Conservation (phyloP, 1,140 invertebrate genomes). For the Zaprionus inermis region DNA sequence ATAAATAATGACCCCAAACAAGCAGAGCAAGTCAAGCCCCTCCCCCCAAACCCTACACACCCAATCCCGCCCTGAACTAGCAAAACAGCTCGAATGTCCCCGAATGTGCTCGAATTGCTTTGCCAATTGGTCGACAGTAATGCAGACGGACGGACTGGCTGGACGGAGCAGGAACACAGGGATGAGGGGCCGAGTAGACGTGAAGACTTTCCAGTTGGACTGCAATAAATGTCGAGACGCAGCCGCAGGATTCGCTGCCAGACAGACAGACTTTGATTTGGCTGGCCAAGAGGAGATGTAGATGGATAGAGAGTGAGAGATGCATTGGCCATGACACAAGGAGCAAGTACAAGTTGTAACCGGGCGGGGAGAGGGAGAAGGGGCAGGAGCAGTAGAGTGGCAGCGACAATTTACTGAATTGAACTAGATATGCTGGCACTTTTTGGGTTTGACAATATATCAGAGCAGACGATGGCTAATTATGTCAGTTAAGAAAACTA, state of each 20-base stretch:
- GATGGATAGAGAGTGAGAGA: background rate
- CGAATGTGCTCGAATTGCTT: slow-evolving; percentile 17
- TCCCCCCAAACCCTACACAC: background rate
- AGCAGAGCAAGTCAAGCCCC: background rate
- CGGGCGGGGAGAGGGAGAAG: background rate
- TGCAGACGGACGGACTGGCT: slow-evolving; percentile 23
- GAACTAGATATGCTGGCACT: slow-evolving; percentile 3
- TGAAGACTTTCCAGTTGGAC: slow-evolving; percentile 2
- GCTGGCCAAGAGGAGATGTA: background rate
- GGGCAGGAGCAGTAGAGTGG: background rate
- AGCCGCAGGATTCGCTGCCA: slow-evolving; percentile 5
- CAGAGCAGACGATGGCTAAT: slow-evolving; percentile 1
- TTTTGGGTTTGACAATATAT: slow-evolving; percentile 3
- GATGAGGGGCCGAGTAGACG: background rate
- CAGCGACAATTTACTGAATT: slow-evolving; percentile 2
- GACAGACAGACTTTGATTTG: slow-evolving; percentile 14
- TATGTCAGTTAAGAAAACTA: background rate
- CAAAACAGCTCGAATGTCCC: slow-evolving; percentile 22
- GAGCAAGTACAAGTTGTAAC: background rate
- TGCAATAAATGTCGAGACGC: slow-evolving; percentile 35
- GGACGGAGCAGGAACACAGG: background rate
- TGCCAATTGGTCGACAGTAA: slow-evolving; percentile 42
- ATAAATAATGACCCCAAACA: slow-evolving; percentile 72
- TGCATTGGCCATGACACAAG: slow-evolving; percentile 9
- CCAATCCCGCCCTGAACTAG: background rate